Percentiles rank a stretch among this genome's conserved stretches.
These are phyloP conservation scores for Melinaea marsaeus DNA, from an alignment of 2,888 invertebrate genomes.

Conservation along the genomic window DNA sequence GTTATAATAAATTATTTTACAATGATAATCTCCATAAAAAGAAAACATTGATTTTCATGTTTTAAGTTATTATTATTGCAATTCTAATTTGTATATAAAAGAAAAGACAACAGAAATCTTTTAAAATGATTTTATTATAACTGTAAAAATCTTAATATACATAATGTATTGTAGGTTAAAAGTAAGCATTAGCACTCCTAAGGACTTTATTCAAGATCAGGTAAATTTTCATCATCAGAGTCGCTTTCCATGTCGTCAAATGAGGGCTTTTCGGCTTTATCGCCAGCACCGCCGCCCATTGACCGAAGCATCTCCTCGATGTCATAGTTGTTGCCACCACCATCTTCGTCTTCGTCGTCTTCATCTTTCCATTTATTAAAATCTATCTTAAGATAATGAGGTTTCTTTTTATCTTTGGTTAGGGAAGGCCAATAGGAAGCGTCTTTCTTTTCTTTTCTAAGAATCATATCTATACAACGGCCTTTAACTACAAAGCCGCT, in stretches of 20 bases:
- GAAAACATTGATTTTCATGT: too few species aligned
- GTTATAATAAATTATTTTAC: too few species aligned
- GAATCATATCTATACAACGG: slow-evolving; percentile 85
- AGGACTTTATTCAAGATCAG: slow-evolving; percentile 81
- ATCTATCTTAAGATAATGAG: slow-evolving; percentile 97
- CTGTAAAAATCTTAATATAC: slow-evolving; percentile 73
- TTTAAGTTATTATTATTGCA: too few species aligned
- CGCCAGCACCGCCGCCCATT: slow-evolving; percentile 79
- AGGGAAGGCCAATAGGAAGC: slow-evolving; percentile 93
- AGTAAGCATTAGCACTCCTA: slow-evolving; percentile 47
- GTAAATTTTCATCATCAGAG: slow-evolving; percentile 89
- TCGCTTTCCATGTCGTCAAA: slow-evolving; percentile 88
- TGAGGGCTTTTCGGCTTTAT: slow-evolving; percentile 80
- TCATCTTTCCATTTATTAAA: slow-evolving; percentile 99
- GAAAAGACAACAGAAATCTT: slow-evolving; percentile 21
- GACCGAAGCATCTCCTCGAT: slow-evolving; percentile 85
- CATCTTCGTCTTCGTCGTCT: slow-evolving; percentile 93
- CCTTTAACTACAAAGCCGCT: slow-evolving; percentile 84
- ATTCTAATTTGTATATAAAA: slow-evolving; percentile 11
- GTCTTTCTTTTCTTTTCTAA: slow-evolving; percentile 83
- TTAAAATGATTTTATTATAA: slow-evolving; percentile 64
- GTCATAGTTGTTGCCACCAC: slow-evolving; percentile 66
- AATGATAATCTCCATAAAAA: too few species aligned
- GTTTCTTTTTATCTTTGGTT: slow-evolving; percentile 91
- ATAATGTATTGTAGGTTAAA: slow-evolving; percentile 64